A percentile compares a stretch with the other conserved stretches of the same genome.
These are phyloP conservation scores for Clamator glandarius DNA, from an alignment of 2,797 vertebrate species.

Conservation along the genomic window DNA sequence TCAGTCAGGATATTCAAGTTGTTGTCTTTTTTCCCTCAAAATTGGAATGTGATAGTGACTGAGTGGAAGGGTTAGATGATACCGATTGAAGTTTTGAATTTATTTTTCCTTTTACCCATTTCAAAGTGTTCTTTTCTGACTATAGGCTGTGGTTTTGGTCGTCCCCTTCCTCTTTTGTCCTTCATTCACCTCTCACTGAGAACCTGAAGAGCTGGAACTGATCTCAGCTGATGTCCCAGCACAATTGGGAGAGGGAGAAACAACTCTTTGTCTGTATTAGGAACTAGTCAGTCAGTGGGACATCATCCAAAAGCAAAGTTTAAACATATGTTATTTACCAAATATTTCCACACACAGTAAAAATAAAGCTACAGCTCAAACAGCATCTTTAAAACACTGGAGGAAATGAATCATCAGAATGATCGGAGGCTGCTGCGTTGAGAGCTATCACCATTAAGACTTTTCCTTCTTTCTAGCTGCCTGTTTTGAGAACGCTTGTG, in stretches of 20 bases:
- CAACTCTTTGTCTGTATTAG: background rate
- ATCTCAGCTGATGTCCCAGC: background rate
- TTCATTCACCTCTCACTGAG: background rate
- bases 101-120: background rate
- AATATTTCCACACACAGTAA: constrained; percentile 53
- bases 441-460: background rate
- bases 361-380: constrained; percentile 48
- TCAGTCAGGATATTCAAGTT: background rate
- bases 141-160: background rate
- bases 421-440: background rate
- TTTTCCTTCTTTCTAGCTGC: background rate
- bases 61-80: background rate
- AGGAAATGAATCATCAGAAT: constrained; percentile 50
- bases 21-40: background rate
- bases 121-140: background rate
- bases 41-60: background rate
- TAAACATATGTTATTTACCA: constrained; percentile 56
- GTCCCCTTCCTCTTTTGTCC: background rate
- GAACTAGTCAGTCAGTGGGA: constrained; percentile 19
- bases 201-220: background rate
- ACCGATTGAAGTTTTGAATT: background rate
- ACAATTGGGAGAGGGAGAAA: background rate
- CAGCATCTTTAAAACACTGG: background rate
- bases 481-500: background rate
- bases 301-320: constrained; percentile 13